Conservation (phyloP, 2,797 vertebrate species). For the Melanitta fusca region DNA sequence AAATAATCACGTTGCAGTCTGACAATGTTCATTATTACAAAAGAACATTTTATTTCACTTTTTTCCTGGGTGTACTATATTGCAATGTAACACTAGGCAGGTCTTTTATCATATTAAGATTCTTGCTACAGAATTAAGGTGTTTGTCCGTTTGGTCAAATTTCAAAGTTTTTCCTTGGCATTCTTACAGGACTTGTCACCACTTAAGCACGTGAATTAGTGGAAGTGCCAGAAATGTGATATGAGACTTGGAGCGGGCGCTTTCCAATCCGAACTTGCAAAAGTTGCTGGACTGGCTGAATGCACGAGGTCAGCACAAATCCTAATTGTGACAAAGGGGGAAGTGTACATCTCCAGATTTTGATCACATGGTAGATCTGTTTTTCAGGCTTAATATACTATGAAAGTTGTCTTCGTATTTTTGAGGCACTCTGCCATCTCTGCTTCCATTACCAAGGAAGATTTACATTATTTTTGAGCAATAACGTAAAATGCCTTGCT, state of each 20-base stretch:
- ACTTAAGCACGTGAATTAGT: slow-evolving; percentile 3
- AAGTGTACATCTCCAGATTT: not conserved
- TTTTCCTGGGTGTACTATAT: slow-evolving; percentile 59
- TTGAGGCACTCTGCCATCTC: not conserved
- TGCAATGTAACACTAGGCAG: slow-evolving; percentile 40
- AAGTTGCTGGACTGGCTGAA: not conserved
- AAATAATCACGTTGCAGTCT: slow-evolving; percentile 54
- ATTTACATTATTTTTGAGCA: not conserved
- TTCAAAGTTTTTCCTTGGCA: slow-evolving; percentile 66
- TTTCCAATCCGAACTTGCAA: not conserved
- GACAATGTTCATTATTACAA: slow-evolving; percentile 66
- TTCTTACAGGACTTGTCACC: slow-evolving; percentile 28
- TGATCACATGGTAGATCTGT: slow-evolving; percentile 6
- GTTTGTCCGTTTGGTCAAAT: slow-evolving; percentile 55
- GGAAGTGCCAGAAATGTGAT: slow-evolving; percentile 4
- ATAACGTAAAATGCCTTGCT: slow-evolving; percentile 11
- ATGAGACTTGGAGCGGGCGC: not conserved
- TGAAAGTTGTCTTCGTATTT: not conserved
- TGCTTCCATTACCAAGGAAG: not conserved
- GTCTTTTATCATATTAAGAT: slow-evolving; percentile 40
- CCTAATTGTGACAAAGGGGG: not conserved
- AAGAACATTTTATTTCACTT: slow-evolving; percentile 76
- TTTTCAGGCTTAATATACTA: not conserved
- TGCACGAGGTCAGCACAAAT: slow-evolving; percentile 9
- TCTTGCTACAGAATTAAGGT: slow-evolving; percentile 53